Percentiles rank a stretch among this genome's conserved stretches.
phyloP scores from a whole-genome alignment of 2,888 invertebrate species.

The Bhutanitis thaidina region DNA sequence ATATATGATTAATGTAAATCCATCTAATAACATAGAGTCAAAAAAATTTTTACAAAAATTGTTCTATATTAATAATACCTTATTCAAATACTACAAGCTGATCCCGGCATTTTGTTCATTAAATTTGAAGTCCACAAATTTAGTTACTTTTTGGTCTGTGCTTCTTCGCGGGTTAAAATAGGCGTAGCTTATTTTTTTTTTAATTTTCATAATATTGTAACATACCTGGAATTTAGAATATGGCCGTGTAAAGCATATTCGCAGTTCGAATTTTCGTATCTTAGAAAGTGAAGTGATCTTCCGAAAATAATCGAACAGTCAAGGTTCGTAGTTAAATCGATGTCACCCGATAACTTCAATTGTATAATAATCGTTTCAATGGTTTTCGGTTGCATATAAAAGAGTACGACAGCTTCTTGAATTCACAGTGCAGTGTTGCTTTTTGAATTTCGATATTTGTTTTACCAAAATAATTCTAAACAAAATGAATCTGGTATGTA shows the following conservation, averaged over 20 bases:
- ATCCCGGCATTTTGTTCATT: too few species aligned
- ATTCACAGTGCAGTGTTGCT: constrained; percentile 42
- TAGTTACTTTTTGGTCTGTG: too few species aligned
- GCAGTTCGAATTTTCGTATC: constrained; percentile 1
- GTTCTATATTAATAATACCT: too few species aligned
- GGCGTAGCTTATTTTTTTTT: too few species aligned
- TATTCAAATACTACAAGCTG: too few species aligned
- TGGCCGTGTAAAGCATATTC: background rate
- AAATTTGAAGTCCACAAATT: too few species aligned
- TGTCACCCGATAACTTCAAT: constrained; percentile 41
- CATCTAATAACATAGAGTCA: too few species aligned
- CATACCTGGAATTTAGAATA: too few species aligned
- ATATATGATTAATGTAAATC: too few species aligned
- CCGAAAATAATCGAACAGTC: constrained; percentile 36
- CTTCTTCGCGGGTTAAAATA: too few species aligned
- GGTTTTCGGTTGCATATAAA: constrained; percentile 48
- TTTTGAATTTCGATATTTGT: constrained; percentile 22
- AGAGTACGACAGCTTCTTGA: constrained; percentile 30
- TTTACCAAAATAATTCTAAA: constrained; percentile 5
- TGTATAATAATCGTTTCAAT: constrained; percentile 33
- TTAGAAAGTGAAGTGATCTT: constrained; percentile 27
- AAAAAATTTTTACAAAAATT: too few species aligned
- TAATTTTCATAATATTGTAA: too few species aligned
- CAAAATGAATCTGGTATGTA: constrained; percentile 52
- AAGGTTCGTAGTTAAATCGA: constrained; percentile 40